Evolutionary conservation across 1,140 invertebrate genomes (phyloP), one percentile per base, ranked within the genome.

Genomic region (Rhyzopertha dominica): DNA sequence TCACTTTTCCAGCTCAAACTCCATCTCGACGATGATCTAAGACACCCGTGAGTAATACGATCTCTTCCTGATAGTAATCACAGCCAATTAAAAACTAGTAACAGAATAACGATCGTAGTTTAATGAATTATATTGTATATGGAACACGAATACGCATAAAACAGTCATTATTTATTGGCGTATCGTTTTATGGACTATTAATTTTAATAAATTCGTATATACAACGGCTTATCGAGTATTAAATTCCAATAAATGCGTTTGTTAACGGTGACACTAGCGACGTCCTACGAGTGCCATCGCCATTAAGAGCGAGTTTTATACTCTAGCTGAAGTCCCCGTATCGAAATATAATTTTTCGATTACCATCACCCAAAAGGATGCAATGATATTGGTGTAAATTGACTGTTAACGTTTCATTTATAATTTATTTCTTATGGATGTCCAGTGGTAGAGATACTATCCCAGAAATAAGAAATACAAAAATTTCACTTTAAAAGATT

Each of bases 91-190:
- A n/a, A n/a, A n/a, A n/a, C n/a, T n/a, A n/a, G n/a, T n/a, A n/a
- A n/a, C n/a, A n/a, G n/a, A n/a, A n/a, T n/a, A n/a, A n/a, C n/a
- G n/a, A n/a, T n/a, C n/a, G n/a, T n/a, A n/a, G n/a, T n/a, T n/a
- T n/a, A n/a, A n/a, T n/a, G n/a, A n/a, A n/a, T n/a, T n/a, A n/a
- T n/a, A n/a, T n/a, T n/a, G n/a, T n/a, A n/a, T n/a, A n/a, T 37
- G 35, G 35, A 37, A 37, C 35, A 23, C 16, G 35, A 19, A 37
- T 23, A 37, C 35, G 25, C 35, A 37, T 37, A 37, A 37, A 37
- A 23, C 14, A 13, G 20, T 23, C 35, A 19, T 23, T 37, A 23
- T 37, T 37, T 37, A 37, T 17, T 19, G n/a, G 20, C 25, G 35
- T 14, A 14, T 37, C 8, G 20, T 23, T 37, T 37, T 37, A 37